These are phyloP conservation scores for Myiotriccus ornatus DNA, from an alignment of 2,797 vertebrate genomes.

Conservation along the genomic window DNA sequence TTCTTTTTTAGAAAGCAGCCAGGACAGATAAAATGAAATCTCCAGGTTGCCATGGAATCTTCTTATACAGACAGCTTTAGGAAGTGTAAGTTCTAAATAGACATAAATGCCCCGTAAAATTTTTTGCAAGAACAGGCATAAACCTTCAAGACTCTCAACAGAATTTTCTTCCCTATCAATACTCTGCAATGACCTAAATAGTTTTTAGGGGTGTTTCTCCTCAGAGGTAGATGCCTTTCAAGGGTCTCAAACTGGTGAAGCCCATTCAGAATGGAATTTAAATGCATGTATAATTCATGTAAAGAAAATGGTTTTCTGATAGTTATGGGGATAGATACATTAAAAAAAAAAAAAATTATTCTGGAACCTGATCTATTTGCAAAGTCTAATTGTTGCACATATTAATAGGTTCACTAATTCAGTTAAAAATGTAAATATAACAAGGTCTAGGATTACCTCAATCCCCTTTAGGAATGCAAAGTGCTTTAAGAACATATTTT, in stretches of 20 bases:
- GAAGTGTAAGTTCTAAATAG: background rate
- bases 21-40: background rate
- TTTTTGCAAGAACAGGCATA: background rate
- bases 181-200: background rate
- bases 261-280: background rate
- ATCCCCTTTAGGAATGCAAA: constrained; percentile 15
- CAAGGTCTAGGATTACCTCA: constrained; percentile 35
- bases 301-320: background rate
- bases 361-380: background rate
- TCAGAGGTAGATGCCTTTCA: background rate
- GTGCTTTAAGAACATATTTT: background rate
- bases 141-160: background rate
- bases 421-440: constrained; percentile 52
- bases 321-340: background rate
- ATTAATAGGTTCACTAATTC: constrained; percentile 42
- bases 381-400: constrained; percentile 34
- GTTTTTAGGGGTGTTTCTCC: background rate
- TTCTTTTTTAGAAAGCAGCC: background rate
- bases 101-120: background rate
- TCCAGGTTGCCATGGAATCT: background rate
- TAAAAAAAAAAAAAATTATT: background rate
- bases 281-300: background rate
- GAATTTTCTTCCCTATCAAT: background rate
- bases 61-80: background rate
- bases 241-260: background rate